phyloP scores from a whole-genome alignment of 2,888 invertebrate species.

The Hecatera dysodea region DNA sequence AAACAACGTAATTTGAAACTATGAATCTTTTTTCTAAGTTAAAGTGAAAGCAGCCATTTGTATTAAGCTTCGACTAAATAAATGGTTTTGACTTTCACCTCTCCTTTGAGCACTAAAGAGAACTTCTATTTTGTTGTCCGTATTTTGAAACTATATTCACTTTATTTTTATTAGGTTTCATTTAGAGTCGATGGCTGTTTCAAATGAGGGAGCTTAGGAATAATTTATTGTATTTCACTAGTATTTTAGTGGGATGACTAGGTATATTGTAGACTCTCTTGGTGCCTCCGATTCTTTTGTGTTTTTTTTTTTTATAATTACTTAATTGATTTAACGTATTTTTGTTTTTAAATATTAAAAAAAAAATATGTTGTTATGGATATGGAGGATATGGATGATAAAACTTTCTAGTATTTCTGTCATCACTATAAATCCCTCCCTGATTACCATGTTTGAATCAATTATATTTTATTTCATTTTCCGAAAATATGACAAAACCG shows the following conservation, averaged over 20 bases:
- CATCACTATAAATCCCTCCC: too few relatives aligned
- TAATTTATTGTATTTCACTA: not conserved
- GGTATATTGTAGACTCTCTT: too few relatives aligned
- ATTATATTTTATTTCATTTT: too few relatives aligned
- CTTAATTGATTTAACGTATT: too few relatives aligned
- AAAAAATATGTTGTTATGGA: too few relatives aligned
- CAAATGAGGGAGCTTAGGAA: not conserved
- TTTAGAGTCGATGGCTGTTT: not conserved
- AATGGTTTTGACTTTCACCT: conserved; percentile 55
- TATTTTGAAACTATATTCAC: conserved; percentile 13
- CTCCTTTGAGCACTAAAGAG: conserved; percentile 19
- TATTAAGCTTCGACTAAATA: conserved; percentile 51
- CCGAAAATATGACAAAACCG: too few relatives aligned
- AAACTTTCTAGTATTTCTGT: too few relatives aligned
- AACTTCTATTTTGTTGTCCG: conserved; percentile 31
- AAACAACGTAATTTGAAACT: conserved; percentile 59
- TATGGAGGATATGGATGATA: too few relatives aligned
- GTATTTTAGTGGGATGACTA: not conserved
- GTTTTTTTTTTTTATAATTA: too few relatives aligned
- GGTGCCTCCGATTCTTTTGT: too few relatives aligned
- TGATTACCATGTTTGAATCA: too few relatives aligned
- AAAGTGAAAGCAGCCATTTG: conserved; percentile 50
- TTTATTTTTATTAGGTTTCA: conserved; percentile 21
- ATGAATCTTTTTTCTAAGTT: conserved; percentile 51
- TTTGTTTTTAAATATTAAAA: too few relatives aligned